Evolutionary conservation across 64 coral and sea anemone genomes (phyloP), one percentile per base, ranked within the genome.

Genomic region (Catalaphyllia jardinei): DNA sequence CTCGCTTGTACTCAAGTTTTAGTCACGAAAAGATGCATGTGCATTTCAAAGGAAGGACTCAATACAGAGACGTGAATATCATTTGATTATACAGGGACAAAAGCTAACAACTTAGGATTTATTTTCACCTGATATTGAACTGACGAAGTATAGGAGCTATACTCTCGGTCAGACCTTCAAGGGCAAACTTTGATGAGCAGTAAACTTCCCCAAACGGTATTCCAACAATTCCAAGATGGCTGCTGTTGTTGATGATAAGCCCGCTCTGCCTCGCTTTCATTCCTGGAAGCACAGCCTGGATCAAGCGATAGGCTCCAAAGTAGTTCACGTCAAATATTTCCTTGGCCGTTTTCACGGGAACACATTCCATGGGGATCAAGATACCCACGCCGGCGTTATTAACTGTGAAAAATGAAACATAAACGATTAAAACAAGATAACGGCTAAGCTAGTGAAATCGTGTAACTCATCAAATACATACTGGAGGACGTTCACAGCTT

Each of bases 141-240:
- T 85, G 60, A 25, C 52, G 52, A 24, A 94, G 87, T n/a, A 80
- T 28, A 16, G 92, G 79, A 52, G 86, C 87, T 28, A 85, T 28
- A n/a, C 86, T 82, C 61, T 94, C 92, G 17, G 79, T 78, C 27
- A 89, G 82, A 50, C 87, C 92, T 30, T 94, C 92, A 11, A 94
- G 29, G 31, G 92, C 92, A 86, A 94, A 94, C 79, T 94, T 94
- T 1, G 92, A 75, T 52, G 92, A 77, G 62, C 86, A 75, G 92
- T 94, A 94, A 30, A 82, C 22, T 55, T 94, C 87, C 4, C 29
- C 33, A 33, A 89, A 94, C 6, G 92, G 86, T 0, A 51, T 10
- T 29, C 86, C 86, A 29, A 76, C 19, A 31, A 94, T 73, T 77
- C 78, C 92, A 76, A 60, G 71, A 6, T 72, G 52, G 63, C 89